A percentile compares a stretch with the other conserved stretches of the same genome.
These are phyloP conservation scores for Trichogramma pretiosum DNA, from an alignment of 1,140 invertebrate genomes.

Conservation along the genomic window DNA sequence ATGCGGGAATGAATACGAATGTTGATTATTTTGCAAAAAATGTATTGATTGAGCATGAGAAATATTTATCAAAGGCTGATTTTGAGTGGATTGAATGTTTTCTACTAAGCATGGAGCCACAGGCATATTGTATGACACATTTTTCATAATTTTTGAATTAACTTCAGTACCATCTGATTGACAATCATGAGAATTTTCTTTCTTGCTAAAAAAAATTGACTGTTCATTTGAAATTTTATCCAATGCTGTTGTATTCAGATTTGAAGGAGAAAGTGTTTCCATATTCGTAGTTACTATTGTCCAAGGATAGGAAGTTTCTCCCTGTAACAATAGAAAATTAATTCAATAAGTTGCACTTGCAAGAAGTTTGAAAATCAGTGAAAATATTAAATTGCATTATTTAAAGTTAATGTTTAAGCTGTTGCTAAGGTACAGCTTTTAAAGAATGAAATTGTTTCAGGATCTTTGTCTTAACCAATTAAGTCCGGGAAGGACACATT, in stretches of 20 bases:
- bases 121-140: too few relatives aligned
- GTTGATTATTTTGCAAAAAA: slow-evolving; percentile 41
- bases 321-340: slow-evolving; percentile 28
- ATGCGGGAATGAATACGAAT: too few relatives aligned
- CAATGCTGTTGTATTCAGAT: slow-evolving; percentile 39
- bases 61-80: slow-evolving; percentile 37
- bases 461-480: too few relatives aligned
- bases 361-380: too few relatives aligned
- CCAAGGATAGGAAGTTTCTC: slow-evolving; percentile 42
- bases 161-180: slow-evolving; percentile 26
- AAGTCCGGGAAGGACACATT: too few relatives aligned
- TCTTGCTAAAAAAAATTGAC: too few relatives aligned
- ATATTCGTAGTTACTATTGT: slow-evolving; percentile 39
- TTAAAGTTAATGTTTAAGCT: too few relatives aligned
- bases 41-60: slow-evolving; percentile 40
- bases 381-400: too few relatives aligned
- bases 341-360: too few relatives aligned
- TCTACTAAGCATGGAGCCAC: slow-evolving; percentile 36
- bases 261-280: slow-evolving; percentile 37
- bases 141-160: slow-evolving; percentile 31
- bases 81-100: slow-evolving; percentile 35
- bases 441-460: too few relatives aligned
- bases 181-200: slow-evolving; percentile 35
- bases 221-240: too few relatives aligned
- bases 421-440: too few relatives aligned